Evolutionary conservation across 2,113 vertebrate genomes (phyloP), one percentile per base, ranked within the genome.

Genomic region (Heteronetta atricapilla): DNA sequence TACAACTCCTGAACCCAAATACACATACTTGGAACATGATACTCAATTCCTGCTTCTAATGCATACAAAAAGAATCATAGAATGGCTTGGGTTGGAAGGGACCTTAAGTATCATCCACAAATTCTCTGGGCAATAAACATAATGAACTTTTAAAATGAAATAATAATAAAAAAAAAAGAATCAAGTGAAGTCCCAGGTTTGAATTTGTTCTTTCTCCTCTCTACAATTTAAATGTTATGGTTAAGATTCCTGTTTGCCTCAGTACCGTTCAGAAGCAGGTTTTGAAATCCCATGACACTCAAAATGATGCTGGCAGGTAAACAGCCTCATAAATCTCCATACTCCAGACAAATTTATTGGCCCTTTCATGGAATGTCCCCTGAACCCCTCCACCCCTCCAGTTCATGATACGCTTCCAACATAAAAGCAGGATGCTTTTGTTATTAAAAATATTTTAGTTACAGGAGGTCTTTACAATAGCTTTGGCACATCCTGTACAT

Each of bases 371-470:
- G 52, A 76, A 81, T 3, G 6, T 52, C 77, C 85, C 52, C 42
- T 66, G 80, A 87, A 94, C 17, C 28, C 48, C 40, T 87, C 40
- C 62, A 38, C 18, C 19, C 53, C 87, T 80, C 23, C 59, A 56
- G 60, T 76, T 88, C 8, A 11, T 70, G 11, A 68, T 83, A 56
- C 16, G 4, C 59, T 94, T 92, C 86, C 56, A 94, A 92, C 84
- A 93, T 92, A 82, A 96, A 97, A 96, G 86, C 89, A 94, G 91
- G 78, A 96, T 80, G 93, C 89, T 91, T 94, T 92, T 95, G 72
- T 92, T 93, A 91, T 83, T 75, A 95, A 95, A 88, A 95, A 85
- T 94, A 86, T 87, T 97, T 95, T 82, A 88, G 94, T 91, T 96
- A 95, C 52, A 94, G 64, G 84, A 96, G 91, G 77, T 55, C 72